Evolutionary conservation across 1,140 invertebrate genomes (phyloP).

Genomic region (Chelonus insularis): DNA sequence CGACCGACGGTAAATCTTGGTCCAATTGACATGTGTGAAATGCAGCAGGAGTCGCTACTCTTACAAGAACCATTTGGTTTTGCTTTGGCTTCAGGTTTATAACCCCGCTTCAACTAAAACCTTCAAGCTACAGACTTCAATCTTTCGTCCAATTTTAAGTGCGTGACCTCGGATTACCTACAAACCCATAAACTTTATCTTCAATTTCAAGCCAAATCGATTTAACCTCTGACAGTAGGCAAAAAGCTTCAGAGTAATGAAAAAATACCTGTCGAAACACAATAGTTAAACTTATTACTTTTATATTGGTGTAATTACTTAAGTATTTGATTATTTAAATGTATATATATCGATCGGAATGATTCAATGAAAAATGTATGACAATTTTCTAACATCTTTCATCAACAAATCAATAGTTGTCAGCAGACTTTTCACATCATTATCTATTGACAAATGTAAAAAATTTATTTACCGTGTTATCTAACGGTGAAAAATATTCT

Average conservation of each 20-base stretch:
- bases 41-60: constrained; percentile 34
- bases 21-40: constrained; percentile 40
- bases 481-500: too few species aligned
- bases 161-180: constrained; percentile 29
- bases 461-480: too few species aligned
- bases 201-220: constrained; percentile 48
- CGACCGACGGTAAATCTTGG: constrained; percentile 38
- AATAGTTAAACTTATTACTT: not conserved
- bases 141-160: not conserved
- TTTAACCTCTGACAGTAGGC: constrained; percentile 41
- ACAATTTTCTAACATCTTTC: too few species aligned
- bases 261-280: not conserved
- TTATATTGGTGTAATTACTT: too few species aligned
- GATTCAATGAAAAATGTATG: too few species aligned
- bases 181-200: constrained; percentile 44
- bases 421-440: too few species aligned
- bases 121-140: constrained; percentile 1
- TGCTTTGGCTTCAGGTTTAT: constrained; percentile 25
- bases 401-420: too few species aligned
- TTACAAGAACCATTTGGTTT: constrained; percentile 14
- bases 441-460: too few species aligned
- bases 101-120: not conserved
- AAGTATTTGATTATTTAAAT: too few species aligned
- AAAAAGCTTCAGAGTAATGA: constrained; percentile 7
- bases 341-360: too few species aligned